Evolutionary conservation across 53 echinoderm and acorn worm species (phyloP), one percentile per base, ranked within the genome.

Genomic region (Zoroaster sp.): DNA sequence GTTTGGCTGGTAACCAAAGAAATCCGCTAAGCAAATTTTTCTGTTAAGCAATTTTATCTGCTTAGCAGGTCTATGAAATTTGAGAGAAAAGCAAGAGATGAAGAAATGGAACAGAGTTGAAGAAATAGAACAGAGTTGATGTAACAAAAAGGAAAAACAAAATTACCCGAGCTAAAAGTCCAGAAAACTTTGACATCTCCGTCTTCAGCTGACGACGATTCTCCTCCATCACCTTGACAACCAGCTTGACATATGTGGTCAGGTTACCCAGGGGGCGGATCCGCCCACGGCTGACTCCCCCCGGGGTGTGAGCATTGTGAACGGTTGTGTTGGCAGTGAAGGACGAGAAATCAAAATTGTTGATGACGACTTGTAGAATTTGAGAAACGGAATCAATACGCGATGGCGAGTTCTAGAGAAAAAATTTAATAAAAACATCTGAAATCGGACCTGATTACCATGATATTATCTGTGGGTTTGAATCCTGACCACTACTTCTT

Each of bases 181-280:
- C 80, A 47, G 89, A 69, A 39, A 82, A 80, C 70, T 37, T 71
- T 12, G 59, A 21, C 5, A n/a, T 71, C 36, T 70, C 40, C 0
- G 45, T 18, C 30, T 69, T 46, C 15, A 68, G 75, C 68, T 38
- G 46, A 32, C 18, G 11, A 35, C 45, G 53, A 18, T 65, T 77
- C 40, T 88, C 88, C 4, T 77, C 68, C 0, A 77, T 35, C 21
- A 76, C 66, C 66, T 66, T 76, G 66, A 34, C 80, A 36, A 97
- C 59, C 38, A 97, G 89, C 66, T 88, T 85, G 39, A 91, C 87
- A 55, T 93, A 45, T 30, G 96, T 87, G 2, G 94, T 89, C 23
- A 99, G 83, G 81, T 99, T 99, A 5, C 92, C 89, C 5, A 94
- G 90, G 63, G 96, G 94, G 2, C 91, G 89, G 37, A 72, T 45